These are phyloP conservation scores for Zalophus californianus DNA, from an alignment of 2,797 vertebrate species.

Conservation along the genomic window DNA sequence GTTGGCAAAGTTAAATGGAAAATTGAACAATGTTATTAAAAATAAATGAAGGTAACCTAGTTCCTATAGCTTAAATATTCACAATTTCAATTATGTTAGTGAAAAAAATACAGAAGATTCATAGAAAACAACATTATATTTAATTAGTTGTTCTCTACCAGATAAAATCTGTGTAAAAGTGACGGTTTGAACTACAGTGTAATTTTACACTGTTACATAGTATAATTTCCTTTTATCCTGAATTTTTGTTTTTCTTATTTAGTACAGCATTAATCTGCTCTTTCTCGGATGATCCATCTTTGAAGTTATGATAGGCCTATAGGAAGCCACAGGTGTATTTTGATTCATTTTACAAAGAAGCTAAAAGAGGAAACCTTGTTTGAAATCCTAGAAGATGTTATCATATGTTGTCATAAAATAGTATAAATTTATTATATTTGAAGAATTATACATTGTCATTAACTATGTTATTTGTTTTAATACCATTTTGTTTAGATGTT, in stretches of 20 bases:
- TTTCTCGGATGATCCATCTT: neutral
- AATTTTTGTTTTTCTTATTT: slow-evolving; percentile 1
- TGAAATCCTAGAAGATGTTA: neutral
- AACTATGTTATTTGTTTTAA: neutral
- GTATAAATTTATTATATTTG: neutral
- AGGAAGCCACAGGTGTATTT: neutral
- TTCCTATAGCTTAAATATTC: slow-evolving; percentile 68
- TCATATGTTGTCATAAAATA: neutral
- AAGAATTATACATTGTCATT: neutral
- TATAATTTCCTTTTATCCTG: neutral
- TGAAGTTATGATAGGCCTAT: neutral
- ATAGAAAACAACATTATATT: neutral
- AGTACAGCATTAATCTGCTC: neutral
- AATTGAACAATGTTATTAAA: neutral
- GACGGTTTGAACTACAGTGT: neutral
- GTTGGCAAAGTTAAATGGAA: neutral
- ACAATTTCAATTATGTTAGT: slow-evolving; percentile 60
- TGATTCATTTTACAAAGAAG: slow-evolving; percentile 17
- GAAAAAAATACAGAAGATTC: slow-evolving; percentile 46
- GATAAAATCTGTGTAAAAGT: neutral
- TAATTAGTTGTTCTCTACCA: slow-evolving; percentile 13
- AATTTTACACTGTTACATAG: neutral
- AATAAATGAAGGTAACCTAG: slow-evolving; percentile 63
- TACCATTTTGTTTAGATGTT: neutral
- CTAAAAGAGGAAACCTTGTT: neutral